Base-by-base conservation (phyloP, 2,797 vertebrate species). In the Typhlichthys eigenmanni region DNA sequence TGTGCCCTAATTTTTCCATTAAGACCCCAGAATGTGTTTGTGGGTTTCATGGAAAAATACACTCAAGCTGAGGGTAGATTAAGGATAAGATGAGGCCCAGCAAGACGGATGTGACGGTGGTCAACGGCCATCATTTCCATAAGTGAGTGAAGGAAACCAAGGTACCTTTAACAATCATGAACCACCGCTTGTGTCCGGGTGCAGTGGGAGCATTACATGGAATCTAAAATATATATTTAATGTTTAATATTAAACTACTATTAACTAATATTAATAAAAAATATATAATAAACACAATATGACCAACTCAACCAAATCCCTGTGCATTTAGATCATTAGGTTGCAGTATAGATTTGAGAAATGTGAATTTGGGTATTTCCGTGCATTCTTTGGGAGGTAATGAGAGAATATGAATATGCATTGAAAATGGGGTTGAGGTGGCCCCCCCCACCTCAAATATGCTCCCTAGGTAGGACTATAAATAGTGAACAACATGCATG, bases 401-500 rank as follows among this genome's bases (percentile, higher is more conserved):
- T 38, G 8, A 38, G 34, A 38, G 34, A 38, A 38, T 38, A 38
- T 38, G 34, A 38, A 38, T 38, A 38, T 14, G 54, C 38, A 34
- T 32, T 13, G 32, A n/a, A 13, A 55, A 13, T 55, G 13, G 13
- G 13, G 38, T 32, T 55, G 54, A n/a, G 54, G 7, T 55, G 13
- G n/a, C 6, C 19, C 24, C 24, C 24, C 24, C 24, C 32, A 19
- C 53, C 34, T 12, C 29, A 4, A 24, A 24, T 5, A 14, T 12
- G n/a, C 29, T 50, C 47, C 49, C 48, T 50, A 60, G n/a, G n/a
- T 13, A 32, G 11, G 12, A 48, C 60, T 64, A 61, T 55, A 67
- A 62, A 69, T 58, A 62, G 43, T 64, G 17, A 62, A 58, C 46
- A 56, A 62, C 58, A 29, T 32, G n/a, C 29, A 52, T 45, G 53